phyloP scores from a whole-genome alignment of 2,797 vertebrate genomes.

The Gambelia wislizenii region DNA sequence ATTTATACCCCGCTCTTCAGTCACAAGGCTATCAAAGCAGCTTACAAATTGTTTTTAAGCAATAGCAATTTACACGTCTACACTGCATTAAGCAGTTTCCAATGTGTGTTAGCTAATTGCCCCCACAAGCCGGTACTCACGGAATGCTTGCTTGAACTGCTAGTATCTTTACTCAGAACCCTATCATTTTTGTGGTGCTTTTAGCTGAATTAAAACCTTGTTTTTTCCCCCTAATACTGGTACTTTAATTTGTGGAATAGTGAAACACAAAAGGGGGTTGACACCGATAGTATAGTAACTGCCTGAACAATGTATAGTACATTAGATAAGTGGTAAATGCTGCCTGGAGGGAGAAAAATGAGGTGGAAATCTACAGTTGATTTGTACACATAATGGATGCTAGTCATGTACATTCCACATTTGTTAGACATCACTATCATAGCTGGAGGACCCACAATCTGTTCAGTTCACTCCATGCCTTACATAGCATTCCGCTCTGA shows the following conservation, averaged over 20 bases:
- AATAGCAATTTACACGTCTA: too few species aligned
- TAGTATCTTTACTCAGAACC: slow-evolving; percentile 39
- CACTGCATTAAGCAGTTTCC: too few species aligned
- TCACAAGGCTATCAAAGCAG: too few species aligned
- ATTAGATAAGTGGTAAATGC: not conserved
- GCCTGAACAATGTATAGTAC: not conserved
- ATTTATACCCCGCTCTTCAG: too few species aligned
- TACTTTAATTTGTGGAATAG: not conserved
- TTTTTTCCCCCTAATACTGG: not conserved
- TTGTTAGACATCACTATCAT: not conserved
- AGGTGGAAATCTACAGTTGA: not conserved
- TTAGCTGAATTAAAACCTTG: slow-evolving; percentile 26
- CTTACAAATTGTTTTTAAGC: too few species aligned
- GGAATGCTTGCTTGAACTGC: slow-evolving; percentile 17
- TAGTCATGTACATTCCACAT: not conserved
- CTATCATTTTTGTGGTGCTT: slow-evolving; percentile 29
- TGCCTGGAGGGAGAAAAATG: not conserved
- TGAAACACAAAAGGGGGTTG: not conserved
- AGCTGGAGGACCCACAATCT: not conserved
- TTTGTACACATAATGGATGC: not conserved
- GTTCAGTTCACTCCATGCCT: not conserved
- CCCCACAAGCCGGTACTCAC: too few species aligned
- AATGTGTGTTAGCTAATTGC: too few species aligned
- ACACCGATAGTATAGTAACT: not conserved
- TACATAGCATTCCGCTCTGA: not conserved